These are phyloP conservation scores for Aphelenchoides besseyi DNA, from an alignment of 1,140 invertebrate species.

Conservation along the genomic window DNA sequence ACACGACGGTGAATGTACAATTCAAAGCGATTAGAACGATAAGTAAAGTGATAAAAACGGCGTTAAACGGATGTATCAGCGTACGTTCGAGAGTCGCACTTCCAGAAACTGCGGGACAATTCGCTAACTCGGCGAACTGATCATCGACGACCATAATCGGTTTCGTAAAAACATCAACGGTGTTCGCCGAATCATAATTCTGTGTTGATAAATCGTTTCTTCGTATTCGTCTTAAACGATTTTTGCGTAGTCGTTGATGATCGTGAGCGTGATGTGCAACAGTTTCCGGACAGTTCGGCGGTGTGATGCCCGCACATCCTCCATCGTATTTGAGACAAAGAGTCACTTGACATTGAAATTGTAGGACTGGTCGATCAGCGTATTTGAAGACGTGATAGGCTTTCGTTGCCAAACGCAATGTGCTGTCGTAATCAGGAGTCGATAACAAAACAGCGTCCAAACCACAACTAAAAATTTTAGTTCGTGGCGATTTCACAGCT, in stretches of 20 bases:
- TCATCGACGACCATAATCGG: slow-evolving; percentile 54
- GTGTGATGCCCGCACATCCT: slow-evolving; percentile 58
- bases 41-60: neutral
- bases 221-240: slow-evolving; percentile 22
- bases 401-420: slow-evolving; percentile 52
- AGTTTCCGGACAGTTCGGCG: slow-evolving; percentile 57
- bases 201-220: slow-evolving; percentile 14
- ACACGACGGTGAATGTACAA: neutral
- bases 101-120: slow-evolving; percentile 28
- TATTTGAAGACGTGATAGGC: slow-evolving; percentile 62
- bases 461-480: slow-evolving; percentile 50
- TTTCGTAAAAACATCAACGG: slow-evolving; percentile 50
- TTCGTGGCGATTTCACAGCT: neutral
- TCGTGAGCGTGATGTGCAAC: slow-evolving; percentile 38
- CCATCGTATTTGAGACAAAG: slow-evolving; percentile 61
- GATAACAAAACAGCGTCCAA: slow-evolving; percentile 53
- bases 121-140: slow-evolving; percentile 44
- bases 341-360: slow-evolving; percentile 62
- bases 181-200: slow-evolving; percentile 36
- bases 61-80: neutral
- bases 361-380: slow-evolving; percentile 59
- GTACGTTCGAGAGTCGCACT: neutral
- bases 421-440: slow-evolving; percentile 58
- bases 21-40: neutral
- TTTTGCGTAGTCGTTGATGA: slow-evolving; percentile 21